Base-by-base conservation (phyloP, 2,797 vertebrate species). In the Pachyuromys duprasi region DNA sequence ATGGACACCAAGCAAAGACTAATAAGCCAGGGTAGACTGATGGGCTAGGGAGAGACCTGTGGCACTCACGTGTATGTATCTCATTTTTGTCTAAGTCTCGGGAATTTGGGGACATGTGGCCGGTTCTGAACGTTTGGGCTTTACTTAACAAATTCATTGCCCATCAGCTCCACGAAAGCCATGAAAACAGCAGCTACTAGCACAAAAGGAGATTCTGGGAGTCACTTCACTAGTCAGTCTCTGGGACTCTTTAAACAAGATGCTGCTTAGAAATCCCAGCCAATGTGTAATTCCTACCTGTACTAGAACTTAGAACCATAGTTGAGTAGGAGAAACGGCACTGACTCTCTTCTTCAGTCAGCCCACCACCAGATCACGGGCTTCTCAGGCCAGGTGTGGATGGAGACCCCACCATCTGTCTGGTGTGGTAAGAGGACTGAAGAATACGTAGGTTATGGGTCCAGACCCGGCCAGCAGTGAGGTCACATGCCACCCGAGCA, bases 401-500 rank as follows among this genome's bases (percentile, higher is more conserved):
- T 18, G 0, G 6, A 90, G 53, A 28, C 5, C 2, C 31, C 1
- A 5, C 26, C 72, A 36, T 80, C 57, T 62, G 69, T 53, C 62
- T 65, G 22, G 33, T 39, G 12, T 31, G 33, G 39, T 33, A 28
- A 33, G 17, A 26, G n/a, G 5, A 24, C 20, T 57, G 49, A 78
- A 12, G 39, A 65, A 17, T 0, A 7, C 26, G 39, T 18, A 53
- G 33, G 53, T n/a, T 60, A 31, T 45, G 31, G 67, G 65, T 63
- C 63, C 70, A 74, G 67, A 36, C n/a, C 11, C 92, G 65, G 20
- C 0, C 3, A n/a, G 8, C 0, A 1, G 31, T 0, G n/a, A 22
- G 0, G 0, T 9, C 31, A 65, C 42, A 36, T 8, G 2, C 11
- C 5, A 17, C 39, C 31, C 31, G 26, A 8, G 49, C 74, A 2